phyloP scores from a whole-genome alignment of 1,140 invertebrate species.

The Conopomorpha cramerella region DNA sequence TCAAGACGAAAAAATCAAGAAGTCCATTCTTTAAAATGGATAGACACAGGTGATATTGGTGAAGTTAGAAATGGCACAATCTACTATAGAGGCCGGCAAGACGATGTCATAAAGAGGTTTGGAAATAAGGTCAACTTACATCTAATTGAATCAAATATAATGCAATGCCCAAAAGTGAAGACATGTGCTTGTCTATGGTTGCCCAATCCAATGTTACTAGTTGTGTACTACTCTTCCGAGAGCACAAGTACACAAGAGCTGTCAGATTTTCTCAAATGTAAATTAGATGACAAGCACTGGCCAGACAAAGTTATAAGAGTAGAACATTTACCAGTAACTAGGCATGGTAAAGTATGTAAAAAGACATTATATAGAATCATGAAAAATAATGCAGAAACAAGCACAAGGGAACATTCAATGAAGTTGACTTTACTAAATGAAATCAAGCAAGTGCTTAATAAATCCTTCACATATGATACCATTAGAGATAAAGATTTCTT shows the following conservation, averaged over 20 bases:
- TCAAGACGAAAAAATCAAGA: constrained; percentile 22
- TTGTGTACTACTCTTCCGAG: constrained; percentile 57
- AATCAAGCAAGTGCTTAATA: constrained; percentile 19
- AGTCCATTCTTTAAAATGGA: constrained; percentile 50
- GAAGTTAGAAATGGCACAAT: constrained; percentile 56
- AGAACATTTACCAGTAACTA: constrained; percentile 59
- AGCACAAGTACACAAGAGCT: constrained; percentile 29
- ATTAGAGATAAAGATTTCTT: constrained; percentile 37
- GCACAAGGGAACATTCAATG: too few relatives aligned
- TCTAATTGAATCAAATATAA: constrained; percentile 62
- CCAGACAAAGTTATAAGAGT: constrained; percentile 62
- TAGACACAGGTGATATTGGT: constrained; percentile 72
- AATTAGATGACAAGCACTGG: constrained; percentile 47
- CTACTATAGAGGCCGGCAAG: constrained; percentile 68
- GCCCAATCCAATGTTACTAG: constrained; percentile 44
- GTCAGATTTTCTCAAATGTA: constrained; percentile 42
- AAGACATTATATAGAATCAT: constrained; percentile 24
- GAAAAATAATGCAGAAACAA: too few relatives aligned
- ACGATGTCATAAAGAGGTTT: constrained; percentile 74
- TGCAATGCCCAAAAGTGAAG: constrained; percentile 46
- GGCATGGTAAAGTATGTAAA: constrained; percentile 65
- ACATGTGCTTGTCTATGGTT: constrained; percentile 60
- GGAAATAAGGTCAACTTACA: constrained; percentile 70
- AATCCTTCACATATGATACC: constrained; percentile 44
- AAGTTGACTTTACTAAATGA: constrained; percentile 24